Percentiles rank a stretch among this genome's conserved stretches.
phyloP scores from a whole-genome alignment of 2,797 vertebrate genomes.

The Chelmon rostratus region DNA sequence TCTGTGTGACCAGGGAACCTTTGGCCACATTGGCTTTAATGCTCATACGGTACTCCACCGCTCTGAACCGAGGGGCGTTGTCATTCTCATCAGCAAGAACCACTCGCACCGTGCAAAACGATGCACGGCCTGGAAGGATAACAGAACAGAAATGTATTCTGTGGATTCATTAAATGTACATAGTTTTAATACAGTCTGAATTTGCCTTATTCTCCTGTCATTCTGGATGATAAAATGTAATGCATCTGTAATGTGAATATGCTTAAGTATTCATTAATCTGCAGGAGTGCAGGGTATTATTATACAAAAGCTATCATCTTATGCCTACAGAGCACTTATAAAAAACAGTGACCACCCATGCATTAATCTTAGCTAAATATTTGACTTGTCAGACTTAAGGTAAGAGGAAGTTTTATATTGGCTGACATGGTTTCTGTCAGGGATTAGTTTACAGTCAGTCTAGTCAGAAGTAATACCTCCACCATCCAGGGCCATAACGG shows the following conservation, averaged over 20 bases:
- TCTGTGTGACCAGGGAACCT: constrained; percentile 94
- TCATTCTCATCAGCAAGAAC: constrained; percentile 97
- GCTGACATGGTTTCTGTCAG: not conserved
- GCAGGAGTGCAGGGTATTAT: constrained; percentile 1
- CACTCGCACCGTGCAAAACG: constrained; percentile 95
- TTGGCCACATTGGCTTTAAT: constrained; percentile 93
- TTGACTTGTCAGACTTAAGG: not conserved
- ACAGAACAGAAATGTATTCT: not conserved
- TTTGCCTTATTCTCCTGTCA: no score
- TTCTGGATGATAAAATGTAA: not conserved
- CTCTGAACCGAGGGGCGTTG: constrained; percentile 94
- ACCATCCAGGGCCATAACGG: constrained; percentile 94
- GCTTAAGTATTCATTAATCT: constrained; percentile 25
- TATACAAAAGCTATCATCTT: not conserved
- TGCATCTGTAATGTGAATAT: constrained; percentile 20
- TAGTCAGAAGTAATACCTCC: constrained; percentile 83
- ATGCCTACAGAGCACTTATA: not conserved
- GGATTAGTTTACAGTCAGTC: not conserved
- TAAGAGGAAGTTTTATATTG: not conserved
- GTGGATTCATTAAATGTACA: not conserved
- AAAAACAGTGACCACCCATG: constrained; percentile 10
- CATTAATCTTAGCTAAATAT: constrained; percentile 2
- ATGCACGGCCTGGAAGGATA: constrained; percentile 86
- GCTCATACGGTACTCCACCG: constrained; percentile 93
- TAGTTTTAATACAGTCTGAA: not conserved